Evolutionary conservation across 2,113 vertebrate genomes (phyloP), one percentile per base, ranked within the genome.

Genomic region (Pluvialis apricaria): DNA sequence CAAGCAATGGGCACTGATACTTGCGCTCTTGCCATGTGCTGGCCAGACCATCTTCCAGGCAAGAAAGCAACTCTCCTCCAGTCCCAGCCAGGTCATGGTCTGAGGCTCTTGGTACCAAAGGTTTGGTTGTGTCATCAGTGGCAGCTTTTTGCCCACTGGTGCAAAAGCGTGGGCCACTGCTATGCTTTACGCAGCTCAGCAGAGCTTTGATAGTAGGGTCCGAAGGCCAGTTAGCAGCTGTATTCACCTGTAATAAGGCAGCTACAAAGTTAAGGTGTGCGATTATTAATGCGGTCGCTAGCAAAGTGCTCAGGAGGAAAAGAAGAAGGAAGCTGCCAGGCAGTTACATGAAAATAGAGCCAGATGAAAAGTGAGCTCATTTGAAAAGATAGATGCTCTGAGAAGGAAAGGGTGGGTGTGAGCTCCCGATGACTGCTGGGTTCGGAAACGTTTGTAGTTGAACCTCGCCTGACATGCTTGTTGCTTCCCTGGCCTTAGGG

Each of bases 401-500:
- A 66, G 71, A 92, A 76, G 44, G 62, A 69, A 55, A 45, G n/a
- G 24, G 58, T 88, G 87, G 49, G 34, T 85, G 82, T 54, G 88
- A 84, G 72, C 80, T 78, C 34, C 64, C 7, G 12, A 83, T 60
- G 42, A 52, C 6, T 75, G 40, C 24, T 83, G 47, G 38, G n/a
- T 95, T 83, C n/a, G 81, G 75, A 70, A 90, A 55, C 1, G 1
- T 38, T 66, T 73, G 68, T 70, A 58, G 66, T 1, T 93, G 54
- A 93, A 94, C 71, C 76, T 90, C 12, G 2, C 62, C 72, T 95
- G 88, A 93, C 79, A 60, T 51, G 71, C 62, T 86, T 88, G 38
- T 32, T 88, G 1, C 89, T 96, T 96, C 82, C 65, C 31, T 93
- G 79, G 68, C 94, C 96, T 92, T 18, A 68, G 82, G 92, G 79